Base-by-base conservation (phyloP, 2,888 invertebrate species). In the Leptinotarsa juncta region DNA sequence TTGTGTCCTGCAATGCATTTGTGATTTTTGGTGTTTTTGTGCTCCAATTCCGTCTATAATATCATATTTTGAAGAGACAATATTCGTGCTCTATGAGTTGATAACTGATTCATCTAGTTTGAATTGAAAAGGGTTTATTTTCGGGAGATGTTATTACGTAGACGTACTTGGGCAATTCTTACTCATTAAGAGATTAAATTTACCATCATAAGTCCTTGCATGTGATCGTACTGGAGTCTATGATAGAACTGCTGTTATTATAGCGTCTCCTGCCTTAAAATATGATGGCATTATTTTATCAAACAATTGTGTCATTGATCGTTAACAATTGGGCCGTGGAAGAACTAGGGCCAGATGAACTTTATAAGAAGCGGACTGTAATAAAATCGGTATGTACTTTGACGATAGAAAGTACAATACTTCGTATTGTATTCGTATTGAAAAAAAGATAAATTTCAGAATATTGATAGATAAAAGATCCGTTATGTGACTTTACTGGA, bases 181-280 rank as follows among this genome's bases (percentile, higher is more conserved):
- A n/a, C n/a, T n/a, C n/a, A n/a, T n/a, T n/a, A n/a, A n/a, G n/a
- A n/a, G n/a, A n/a, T n/a, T n/a, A n/a, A n/a, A n/a, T n/a, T n/a
- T n/a, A n/a, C n/a, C n/a, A n/a, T n/a, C n/a, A n/a, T n/a, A n/a
- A n/a, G n/a, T n/a, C n/a, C n/a, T n/a, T n/a, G n/a, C n/a, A n/a
- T n/a, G n/a, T n/a, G n/a, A n/a, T n/a, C n/a, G n/a, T n/a, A n/a
- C 5, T 32, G 26, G 0, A 26, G 50, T 66, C 66, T 75, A 70
- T 51, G 72, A 75, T 65, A 42, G 72, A 75, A 57, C 72, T 20
- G 75, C 72, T 60, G 75, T 69, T n/a, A 68, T 72, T 23, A 32
- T 75, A 68, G 75, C 75, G 14, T 75, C 72, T 48, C 62, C 75
- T 51, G 75, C 68, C 12, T 66, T 73, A 4, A 51, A 73, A 42